phyloP scores from a whole-genome alignment of 2,797 vertebrate genomes.

The Oryzias dopingdopingensis region DNA sequence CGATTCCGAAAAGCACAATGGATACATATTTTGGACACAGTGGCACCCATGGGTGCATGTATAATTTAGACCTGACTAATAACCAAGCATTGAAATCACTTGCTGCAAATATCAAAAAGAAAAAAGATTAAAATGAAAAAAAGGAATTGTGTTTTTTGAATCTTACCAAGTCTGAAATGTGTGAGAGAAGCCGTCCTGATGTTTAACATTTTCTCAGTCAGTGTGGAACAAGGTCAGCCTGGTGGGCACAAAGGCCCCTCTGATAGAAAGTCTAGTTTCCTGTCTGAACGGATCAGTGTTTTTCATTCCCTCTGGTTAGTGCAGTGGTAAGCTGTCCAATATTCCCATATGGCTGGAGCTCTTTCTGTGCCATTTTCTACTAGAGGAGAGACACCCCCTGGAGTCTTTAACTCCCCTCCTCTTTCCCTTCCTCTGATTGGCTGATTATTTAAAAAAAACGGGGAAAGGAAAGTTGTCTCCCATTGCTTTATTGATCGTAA shows the following conservation, averaged over 20 bases:
- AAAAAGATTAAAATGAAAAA: background rate
- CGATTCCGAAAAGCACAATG: too few species aligned
- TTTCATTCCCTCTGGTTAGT: constrained; percentile 37
- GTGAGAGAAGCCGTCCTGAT: constrained; percentile 10
- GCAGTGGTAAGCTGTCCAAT: constrained; percentile 56
- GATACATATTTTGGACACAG: too few species aligned
- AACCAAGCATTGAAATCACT: too few species aligned
- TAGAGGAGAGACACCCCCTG: constrained; percentile 32
- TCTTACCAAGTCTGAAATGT: background rate
- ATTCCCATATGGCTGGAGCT: constrained; percentile 54
- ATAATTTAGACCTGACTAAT: too few species aligned
- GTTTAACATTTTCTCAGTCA: constrained; percentile 21
- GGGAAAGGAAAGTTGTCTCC: constrained; percentile 21
- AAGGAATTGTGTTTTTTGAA: background rate
- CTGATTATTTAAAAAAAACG: constrained; percentile 44
- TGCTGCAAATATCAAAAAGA: background rate
- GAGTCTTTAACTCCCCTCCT: constrained; percentile 30
- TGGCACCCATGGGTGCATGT: too few species aligned
- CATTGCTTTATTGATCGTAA: constrained; percentile 70
- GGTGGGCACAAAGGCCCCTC: constrained; percentile 18
- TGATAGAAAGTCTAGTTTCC: constrained; percentile 44
- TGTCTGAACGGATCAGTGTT: constrained; percentile 45
- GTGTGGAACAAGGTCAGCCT: constrained; percentile 51
- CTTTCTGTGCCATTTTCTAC: constrained; percentile 43
- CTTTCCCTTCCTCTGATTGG: constrained; percentile 41